Conservation (phyloP, 2,113 vertebrate species). For the Eretmochelys imbricata region DNA sequence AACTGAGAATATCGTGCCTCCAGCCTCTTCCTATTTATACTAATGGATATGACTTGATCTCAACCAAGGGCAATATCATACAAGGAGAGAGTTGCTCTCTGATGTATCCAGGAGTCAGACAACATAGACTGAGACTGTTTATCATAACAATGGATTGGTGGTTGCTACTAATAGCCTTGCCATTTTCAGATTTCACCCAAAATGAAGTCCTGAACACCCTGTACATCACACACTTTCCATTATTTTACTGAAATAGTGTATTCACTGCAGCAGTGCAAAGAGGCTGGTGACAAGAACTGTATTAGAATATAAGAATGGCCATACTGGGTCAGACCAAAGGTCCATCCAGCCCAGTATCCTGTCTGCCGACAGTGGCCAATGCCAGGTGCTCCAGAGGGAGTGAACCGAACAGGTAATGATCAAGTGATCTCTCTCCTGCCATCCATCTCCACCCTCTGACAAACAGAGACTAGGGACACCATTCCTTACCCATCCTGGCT, state of each 20-base stretch:
- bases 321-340: too few relatives aligned
- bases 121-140: accelerated
- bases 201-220: background rate
- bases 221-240: background rate
- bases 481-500: too few relatives aligned
- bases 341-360: too few relatives aligned
- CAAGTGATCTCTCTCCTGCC: too few relatives aligned
- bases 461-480: too few relatives aligned
- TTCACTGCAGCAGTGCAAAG: background rate
- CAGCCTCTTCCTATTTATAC: background rate
- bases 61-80: background rate
- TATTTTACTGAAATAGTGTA: background rate
- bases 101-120: background rate
- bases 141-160: accelerated
- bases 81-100: background rate
- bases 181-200: background rate
- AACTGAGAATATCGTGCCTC: background rate
- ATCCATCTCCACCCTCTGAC: too few relatives aligned
- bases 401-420: too few relatives aligned
- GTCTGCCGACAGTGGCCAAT: too few relatives aligned
- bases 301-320: too few relatives aligned
- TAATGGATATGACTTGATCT: background rate
- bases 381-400: too few relatives aligned
- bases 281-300: background rate
- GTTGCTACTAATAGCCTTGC: accelerated